phyloP scores from a whole-genome alignment of 2,113 vertebrate species.

The Mungos mungo region DNA sequence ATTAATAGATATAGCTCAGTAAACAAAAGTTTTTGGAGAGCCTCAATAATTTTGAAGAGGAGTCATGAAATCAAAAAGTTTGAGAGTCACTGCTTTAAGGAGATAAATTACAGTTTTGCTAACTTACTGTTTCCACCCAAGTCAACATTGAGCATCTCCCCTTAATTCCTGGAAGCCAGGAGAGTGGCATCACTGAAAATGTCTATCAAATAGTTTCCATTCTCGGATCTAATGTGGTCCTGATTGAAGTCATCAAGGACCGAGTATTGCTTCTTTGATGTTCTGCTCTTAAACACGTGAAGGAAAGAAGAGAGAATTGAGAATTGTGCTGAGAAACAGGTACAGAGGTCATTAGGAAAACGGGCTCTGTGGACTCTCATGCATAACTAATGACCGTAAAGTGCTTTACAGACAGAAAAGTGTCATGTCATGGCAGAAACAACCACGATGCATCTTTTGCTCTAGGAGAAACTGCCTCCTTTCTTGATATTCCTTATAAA shows the following conservation, averaged over 20 bases:
- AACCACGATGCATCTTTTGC: neutral
- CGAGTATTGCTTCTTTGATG: slow-evolving; percentile 36
- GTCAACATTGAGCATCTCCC: neutral
- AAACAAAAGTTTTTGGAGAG: neutral
- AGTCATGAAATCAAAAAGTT: neutral
- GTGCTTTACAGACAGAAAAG: slow-evolving; percentile 25
- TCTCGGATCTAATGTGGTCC: neutral
- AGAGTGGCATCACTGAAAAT: neutral
- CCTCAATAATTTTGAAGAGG: neutral
- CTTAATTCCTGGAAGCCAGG: neutral
- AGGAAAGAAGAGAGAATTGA: neutral
- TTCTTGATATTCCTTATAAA: neutral
- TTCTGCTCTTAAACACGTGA: neutral
- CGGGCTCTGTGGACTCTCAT: neutral
- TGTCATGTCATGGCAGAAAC: neutral
- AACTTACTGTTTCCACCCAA: accelerated
- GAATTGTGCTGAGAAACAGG: slow-evolving; percentile 1
- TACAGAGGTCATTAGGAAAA: slow-evolving; percentile 18
- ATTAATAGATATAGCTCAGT: neutral
- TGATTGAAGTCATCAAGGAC: neutral
- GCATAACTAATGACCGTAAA: slow-evolving; percentile 42
- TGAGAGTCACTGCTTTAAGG: neutral
- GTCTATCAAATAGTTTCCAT: neutral
- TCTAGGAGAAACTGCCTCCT: neutral
- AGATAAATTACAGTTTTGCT: neutral